phyloP scores from a whole-genome alignment of 2,113 vertebrate genomes.

The Amphiprion ocellaris region DNA sequence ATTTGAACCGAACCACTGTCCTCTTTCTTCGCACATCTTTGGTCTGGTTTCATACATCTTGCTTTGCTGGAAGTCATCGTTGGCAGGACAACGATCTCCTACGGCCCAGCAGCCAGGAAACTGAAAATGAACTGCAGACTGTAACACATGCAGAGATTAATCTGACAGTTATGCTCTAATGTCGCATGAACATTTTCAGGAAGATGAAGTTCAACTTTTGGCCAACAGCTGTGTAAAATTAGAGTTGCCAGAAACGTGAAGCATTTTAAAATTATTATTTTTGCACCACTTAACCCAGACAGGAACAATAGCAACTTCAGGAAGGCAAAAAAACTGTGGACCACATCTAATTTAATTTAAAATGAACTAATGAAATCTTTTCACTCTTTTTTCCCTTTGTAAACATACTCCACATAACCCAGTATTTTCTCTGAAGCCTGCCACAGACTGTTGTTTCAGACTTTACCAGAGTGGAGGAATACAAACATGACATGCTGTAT shows the following conservation, averaged over 20 bases:
- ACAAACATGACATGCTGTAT: slow-evolving; percentile 51
- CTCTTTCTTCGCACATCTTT: slow-evolving; percentile 34
- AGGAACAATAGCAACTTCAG: background rate
- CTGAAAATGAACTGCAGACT: slow-evolving; percentile 53
- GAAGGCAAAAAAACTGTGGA: background rate
- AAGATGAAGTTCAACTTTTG: slow-evolving; percentile 59
- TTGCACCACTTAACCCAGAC: background rate
- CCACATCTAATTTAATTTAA: background rate
- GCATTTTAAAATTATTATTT: slow-evolving; percentile 3
- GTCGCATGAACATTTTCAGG: slow-evolving; percentile 27
- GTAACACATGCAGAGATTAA: slow-evolving; percentile 18
- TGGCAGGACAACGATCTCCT: slow-evolving; percentile 52
- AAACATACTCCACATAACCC: slow-evolving; percentile 8
- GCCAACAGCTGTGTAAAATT: slow-evolving; percentile 42
- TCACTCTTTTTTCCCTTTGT: background rate
- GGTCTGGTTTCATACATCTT: slow-evolving; percentile 39
- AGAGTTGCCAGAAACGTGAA: slow-evolving; percentile 16
- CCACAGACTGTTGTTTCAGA: slow-evolving; percentile 18
- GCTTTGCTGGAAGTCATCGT: slow-evolving; percentile 25
- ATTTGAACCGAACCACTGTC: slow-evolving; percentile 43
- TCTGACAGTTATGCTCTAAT: slow-evolving; percentile 37
- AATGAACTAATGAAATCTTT: background rate
- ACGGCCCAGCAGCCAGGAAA: slow-evolving; percentile 44
- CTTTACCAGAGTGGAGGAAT: slow-evolving; percentile 15
- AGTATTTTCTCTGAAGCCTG: slow-evolving; percentile 9